Base-by-base conservation (phyloP, 2,797 vertebrate species). In the Periparus ater region DNA sequence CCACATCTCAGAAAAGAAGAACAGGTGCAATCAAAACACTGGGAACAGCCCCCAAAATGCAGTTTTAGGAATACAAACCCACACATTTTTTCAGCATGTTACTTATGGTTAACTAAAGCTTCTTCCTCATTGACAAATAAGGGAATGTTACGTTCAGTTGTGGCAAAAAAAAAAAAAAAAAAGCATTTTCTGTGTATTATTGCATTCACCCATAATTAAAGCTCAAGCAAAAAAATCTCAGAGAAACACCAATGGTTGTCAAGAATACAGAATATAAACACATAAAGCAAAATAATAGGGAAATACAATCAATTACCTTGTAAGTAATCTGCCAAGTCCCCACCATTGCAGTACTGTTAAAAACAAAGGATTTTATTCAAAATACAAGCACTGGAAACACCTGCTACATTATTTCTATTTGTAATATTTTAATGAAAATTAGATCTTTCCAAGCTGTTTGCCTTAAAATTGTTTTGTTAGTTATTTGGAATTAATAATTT, bases 251-350 rank as follows among this genome's bases (percentile, higher is more conserved):
- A 44, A 6, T 2, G 17, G 57, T 58, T n/a, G 50, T 63, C 42
- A 84, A 23, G 20, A 71, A 48, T 15, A 55, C 3, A 78, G n/a
- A 77, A 34, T 5, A 83, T 6, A 80, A 91, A 71, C 22, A 66
- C 2, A 5, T 12, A 84, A 78, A 32, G 42, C 8, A 85, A 25
- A 22, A 85, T 38, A 75, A 93, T 0, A 88, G 17, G 22, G 45
- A 91, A 95, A 95, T 29, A 48, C 1, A 91, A 92, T 45, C 66
- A 95, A 94, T 98, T 99, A 99, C 99, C 99, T 99, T 99, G 99
- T 94, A 99, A 98, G 97, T 99, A 99, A 98, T 99, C 99, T 20
- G 99, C 99, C 93, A 99, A 97, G 98, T 99, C 99, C 50, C 99
- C 99, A 96, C 99, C 99, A 75, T 99, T 99, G 98, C 99, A 99